Evolutionary conservation across 92 coral and sea anemone species (phyloP), one percentile per base, ranked within the genome.

Genomic region (Zoanthus sociatus): DNA sequence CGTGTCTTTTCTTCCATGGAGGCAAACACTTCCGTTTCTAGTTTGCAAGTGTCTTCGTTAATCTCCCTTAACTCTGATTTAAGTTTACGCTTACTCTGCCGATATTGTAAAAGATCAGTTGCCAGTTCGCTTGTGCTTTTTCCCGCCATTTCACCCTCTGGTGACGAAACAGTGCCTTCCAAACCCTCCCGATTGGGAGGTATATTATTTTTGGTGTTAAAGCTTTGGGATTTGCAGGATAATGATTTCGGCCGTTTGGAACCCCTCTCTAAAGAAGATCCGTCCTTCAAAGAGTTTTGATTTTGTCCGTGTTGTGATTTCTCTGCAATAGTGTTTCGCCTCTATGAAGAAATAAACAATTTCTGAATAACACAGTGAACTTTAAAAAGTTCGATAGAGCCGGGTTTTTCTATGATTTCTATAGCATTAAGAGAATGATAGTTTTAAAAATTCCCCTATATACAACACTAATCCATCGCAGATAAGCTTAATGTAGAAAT

Each of bases 1-100:
- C 93, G 92, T 9, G 98, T 87, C 86, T 91, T 94, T 72, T 94
- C 98, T 75, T 94, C 98, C 94, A 94, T 94, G 15, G 93, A 93
- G 55, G 98, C 94, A 51, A 94, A 94, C 31, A 94, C 90, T 78
- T 94, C 98, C 16, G 94, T 94, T 69, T 94, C 98, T 67, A 94
- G 87, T 61, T 89, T 87, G 8, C 93, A 89, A 6, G 98, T 94
- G 76, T 94, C 98, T 56, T 94, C 98, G 79, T 91, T 90, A 46
- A 89, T 84, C 33, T 94, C 94, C 51, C 79, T 82, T 7, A 94
- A 84, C 84, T 94, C 98, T 71, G 83, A 89, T 89, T 90, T 95
- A 13, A 94, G 84, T 17, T 84, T 88, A 15, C 73, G 74, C 44
- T 81, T 81, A 71, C 85, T 81, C 75, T 81, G 85, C 46, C 61